Base-by-base conservation (phyloP, 2,888 invertebrate genomes). In the Fragum whitleyi region DNA sequence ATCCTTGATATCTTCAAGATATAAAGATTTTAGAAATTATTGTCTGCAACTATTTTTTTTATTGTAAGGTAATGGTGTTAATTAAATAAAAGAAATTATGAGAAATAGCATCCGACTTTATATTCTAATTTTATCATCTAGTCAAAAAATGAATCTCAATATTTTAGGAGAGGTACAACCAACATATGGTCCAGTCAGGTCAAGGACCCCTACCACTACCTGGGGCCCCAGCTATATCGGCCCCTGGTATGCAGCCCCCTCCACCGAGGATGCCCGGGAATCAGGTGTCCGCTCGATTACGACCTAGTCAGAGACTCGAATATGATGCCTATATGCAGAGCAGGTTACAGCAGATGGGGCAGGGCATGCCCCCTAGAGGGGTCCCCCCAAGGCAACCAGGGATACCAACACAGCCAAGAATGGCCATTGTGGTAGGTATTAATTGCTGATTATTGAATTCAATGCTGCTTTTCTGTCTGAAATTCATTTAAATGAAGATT, bases 281-380 rank as follows among this genome's bases (percentile, higher is more conserved):
- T 36, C 77, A 51, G n/a, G 81, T 74, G 51, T 77, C 88, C 16
- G 85, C 73, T n/a, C 78, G 85, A 11, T 81, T 88, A 47, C 83
- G 85, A 2, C 79, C 79, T 16, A 85, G 77, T 6, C 91, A 89
- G 57, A 79, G 93, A 28, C 92, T 92, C 85, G 93, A 93, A 81
- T 94, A 94, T 85, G 93, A 94, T 70, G 86, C 85, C 7, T 93
- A 93, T 84, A 91, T 94, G 91, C 92, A 93, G 85, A 88, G 90
- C 61, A 82, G 93, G 32, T 84, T 94, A 16, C 85, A 92, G 11
- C 88, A 90, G 81, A 75, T 83, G 80, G 83, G 77, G 28, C 89
- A 67, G 55, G 86, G 69, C 55, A 85, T 77, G 55, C 75, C 62
- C 28, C 73, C 72, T 53, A 81, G 72, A 23, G 78, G 87, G 47